Evolutionary conservation across 2,113 vertebrate genomes (phyloP), one percentile per base, ranked within the genome.

Genomic region (Dasyprocta punctata): DNA sequence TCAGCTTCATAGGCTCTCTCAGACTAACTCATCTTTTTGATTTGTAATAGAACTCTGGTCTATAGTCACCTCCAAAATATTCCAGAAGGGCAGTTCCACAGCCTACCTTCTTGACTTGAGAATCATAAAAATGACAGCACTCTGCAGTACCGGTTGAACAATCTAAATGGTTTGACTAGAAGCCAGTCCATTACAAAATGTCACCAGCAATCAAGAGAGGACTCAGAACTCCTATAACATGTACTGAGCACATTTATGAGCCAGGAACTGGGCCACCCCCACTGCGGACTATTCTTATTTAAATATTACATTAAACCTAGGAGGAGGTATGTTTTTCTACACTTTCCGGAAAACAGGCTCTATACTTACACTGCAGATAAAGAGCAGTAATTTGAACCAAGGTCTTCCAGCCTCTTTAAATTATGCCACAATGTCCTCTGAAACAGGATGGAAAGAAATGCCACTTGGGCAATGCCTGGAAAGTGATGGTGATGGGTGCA

Each of bases 171-270:
- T 69, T 56, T 56, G 41, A n/a, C 49, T 19, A 90, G 69, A 88
- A 94, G 17, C 60, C 73, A 93, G 8, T 83, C 83, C 22, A 82
- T 58, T 52, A 94, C 14, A 73, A 94, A 97, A 86, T n/a, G 28
- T 36, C 41, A 47, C 24, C 19, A 0, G 20, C 7, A 8, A 94
- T 54, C 61, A 38, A 61, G 30, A 61, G n/a, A 82, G 8, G 41
- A 69, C 0, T 71, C 13, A 67, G 36, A 11, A 67, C 17, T 69
- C 17, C 11, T 20, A 8, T 49, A 58, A 49, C 41, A 80, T 36
- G 78, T 36, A 36, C 0, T 41, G 17, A 58, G 30, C 36, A 67
- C 12, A 14, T 58, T 81, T 36, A 38, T 71, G 83, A 75, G 38
- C 11, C 78, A 65, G 89, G 14, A 54, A 69, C 4, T 44, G 54